Conservation (phyloP, 2,113 vertebrate genomes). For the Athene cunicularia region DNA sequence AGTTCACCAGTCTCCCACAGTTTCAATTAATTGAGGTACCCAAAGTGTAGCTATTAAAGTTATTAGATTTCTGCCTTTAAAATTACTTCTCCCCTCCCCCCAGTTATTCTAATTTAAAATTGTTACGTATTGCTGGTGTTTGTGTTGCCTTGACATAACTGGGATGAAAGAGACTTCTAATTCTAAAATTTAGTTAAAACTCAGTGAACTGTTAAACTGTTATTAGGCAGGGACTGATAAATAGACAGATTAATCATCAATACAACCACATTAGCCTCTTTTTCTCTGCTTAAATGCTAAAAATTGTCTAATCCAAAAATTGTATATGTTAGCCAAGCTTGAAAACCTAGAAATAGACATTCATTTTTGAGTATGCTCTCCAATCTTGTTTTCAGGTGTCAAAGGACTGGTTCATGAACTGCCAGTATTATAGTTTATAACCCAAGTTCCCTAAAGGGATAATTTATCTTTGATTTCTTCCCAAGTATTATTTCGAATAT, state of each 20-base stretch:
- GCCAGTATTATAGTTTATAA: not conserved
- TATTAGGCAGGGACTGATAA: not conserved
- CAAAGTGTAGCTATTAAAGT: not conserved
- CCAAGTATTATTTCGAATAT: not conserved
- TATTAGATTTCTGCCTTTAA: not conserved
- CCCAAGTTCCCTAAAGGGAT: not conserved
- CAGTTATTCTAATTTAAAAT: not conserved
- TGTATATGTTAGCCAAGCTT: not conserved
- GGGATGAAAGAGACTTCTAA: not conserved
- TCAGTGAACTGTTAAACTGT: not conserved
- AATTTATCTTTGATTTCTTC: not conserved
- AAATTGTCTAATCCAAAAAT: not conserved
- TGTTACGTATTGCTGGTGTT: not conserved
- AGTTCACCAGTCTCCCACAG: not conserved
- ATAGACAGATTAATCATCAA: not conserved
- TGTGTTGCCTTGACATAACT: not conserved
- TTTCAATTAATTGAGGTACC: not conserved
- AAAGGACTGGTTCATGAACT: not conserved
- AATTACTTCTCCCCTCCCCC: not conserved
- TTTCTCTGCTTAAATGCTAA: not conserved
- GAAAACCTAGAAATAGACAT: not conserved
- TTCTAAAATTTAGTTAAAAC: not conserved
- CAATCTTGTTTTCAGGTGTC: not conserved
- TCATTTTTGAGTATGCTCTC: not conserved
- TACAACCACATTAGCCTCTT: not conserved